Evolutionary conservation across 2,797 vertebrate species (phyloP).

Genomic region (Pteropus rufus): DNA sequence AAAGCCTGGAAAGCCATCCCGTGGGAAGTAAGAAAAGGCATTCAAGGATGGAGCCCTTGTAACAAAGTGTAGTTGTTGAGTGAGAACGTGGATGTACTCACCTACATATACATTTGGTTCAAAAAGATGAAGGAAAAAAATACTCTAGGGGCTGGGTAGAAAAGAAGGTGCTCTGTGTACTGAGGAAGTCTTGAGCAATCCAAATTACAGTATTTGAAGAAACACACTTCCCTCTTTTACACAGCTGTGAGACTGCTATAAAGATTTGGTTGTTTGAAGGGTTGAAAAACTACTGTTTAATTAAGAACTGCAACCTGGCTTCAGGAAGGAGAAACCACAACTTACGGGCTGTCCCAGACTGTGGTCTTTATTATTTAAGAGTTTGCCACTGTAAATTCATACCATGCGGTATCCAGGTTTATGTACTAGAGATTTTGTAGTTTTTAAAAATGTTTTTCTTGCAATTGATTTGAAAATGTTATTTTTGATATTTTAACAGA

Average conservation of each 20-base stretch:
- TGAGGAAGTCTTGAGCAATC: not conserved
- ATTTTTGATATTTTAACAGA: conserved; percentile 35
- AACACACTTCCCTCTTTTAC: conserved; percentile 37
- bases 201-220: conserved; percentile 20
- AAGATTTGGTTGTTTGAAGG: conserved; percentile 51
- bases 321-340: conserved; percentile 15
- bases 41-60: not conserved
- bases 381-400: not conserved
- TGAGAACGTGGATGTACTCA: not conserved
- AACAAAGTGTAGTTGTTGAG: not conserved
- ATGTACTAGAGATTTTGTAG: not conserved
- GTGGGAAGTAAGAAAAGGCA: not conserved
- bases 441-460: conserved; percentile 48
- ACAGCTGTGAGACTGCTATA: conserved; percentile 18
- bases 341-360: not conserved
- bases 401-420: not conserved
- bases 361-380: not conserved
- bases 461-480: conserved; percentile 16
- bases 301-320: not conserved
- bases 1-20: not conserved
- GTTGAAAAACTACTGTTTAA: conserved; percentile 19
- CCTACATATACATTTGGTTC: not conserved
- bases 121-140: not conserved
- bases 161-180: conserved; percentile 8
- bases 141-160: not conserved